These are phyloP conservation scores for Montipora capricornis DNA, from an alignment of 64 coral and sea anemone species.

Conservation along the genomic window DNA sequence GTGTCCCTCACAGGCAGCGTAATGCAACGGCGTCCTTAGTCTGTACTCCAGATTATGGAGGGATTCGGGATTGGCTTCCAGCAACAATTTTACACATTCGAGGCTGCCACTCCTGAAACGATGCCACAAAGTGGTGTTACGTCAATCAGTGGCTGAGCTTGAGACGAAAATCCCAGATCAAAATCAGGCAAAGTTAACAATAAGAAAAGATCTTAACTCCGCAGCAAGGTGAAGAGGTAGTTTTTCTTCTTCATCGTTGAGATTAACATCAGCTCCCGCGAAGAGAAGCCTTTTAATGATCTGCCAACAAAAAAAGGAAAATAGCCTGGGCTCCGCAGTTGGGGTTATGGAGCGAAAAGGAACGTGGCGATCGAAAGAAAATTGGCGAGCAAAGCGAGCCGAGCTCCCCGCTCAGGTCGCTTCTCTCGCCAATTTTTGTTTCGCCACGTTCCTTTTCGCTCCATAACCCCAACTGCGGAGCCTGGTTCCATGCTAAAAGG, in stretches of 20 bases:
- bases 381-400: too few species aligned
- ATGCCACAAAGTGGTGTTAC: neutral
- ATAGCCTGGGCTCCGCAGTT: too few species aligned
- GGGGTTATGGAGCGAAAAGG: too few species aligned
- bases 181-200: neutral
- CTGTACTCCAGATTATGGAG: conserved; percentile 45
- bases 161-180: neutral
- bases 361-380: too few species aligned
- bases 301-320: neutral
- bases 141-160: neutral
- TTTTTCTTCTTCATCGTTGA: conserved; percentile 60
- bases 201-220: conserved; percentile 26
- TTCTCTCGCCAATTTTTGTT: too few species aligned
- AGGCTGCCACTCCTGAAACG: conserved; percentile 44
- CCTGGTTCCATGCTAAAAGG: neutral
- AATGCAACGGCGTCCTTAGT: conserved; percentile 37
- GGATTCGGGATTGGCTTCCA: conserved; percentile 47
- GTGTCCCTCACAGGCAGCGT: conserved; percentile 31
- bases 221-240: conserved; percentile 52
- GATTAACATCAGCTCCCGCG: conserved; percentile 23
- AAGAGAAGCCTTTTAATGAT: conserved; percentile 49
- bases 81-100: conserved; percentile 41
- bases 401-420: too few species aligned
- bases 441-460: too few species aligned
- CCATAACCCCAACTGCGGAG: too few species aligned